Percentiles rank a stretch among this genome's conserved stretches.
Evolutionary conservation across 2,113 vertebrate genomes (phyloP).

Genomic region (Xerus inauris): DNA sequence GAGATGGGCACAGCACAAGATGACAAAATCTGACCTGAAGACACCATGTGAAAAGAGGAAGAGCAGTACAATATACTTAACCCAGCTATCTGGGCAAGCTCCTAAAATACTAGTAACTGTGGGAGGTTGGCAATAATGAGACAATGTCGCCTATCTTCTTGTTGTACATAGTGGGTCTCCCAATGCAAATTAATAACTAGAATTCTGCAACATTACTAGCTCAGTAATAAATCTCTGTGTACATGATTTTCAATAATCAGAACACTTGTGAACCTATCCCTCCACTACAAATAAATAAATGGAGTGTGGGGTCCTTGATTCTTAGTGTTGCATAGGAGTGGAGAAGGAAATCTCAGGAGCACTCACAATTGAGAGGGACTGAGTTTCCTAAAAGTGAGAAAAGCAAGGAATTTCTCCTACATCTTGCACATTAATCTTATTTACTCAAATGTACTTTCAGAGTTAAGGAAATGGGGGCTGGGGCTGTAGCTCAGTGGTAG

Average conservation of each 20-base stretch:
- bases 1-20: background rate
- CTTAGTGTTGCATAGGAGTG: background rate
- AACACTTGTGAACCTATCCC: background rate
- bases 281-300: background rate
- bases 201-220: background rate
- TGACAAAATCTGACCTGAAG: background rate
- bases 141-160: background rate
- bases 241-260: background rate
- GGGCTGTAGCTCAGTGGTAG: no score
- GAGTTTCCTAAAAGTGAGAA: background rate
- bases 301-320: background rate
- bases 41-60: background rate
- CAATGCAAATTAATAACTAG: background rate
- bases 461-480: background rate
- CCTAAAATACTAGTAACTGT: no score
- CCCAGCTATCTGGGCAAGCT: background rate
- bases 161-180: no score
- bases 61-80: background rate
- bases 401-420: background rate
- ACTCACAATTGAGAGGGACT: background rate
- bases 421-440: background rate
- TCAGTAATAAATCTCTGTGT: no score
- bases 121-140: no score
- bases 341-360: background rate
- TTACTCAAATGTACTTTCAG: background rate